Percentiles rank a stretch among this genome's conserved stretches.
phyloP scores from a whole-genome alignment of 2,888 invertebrate species.

The Heteromurus nitidus region DNA sequence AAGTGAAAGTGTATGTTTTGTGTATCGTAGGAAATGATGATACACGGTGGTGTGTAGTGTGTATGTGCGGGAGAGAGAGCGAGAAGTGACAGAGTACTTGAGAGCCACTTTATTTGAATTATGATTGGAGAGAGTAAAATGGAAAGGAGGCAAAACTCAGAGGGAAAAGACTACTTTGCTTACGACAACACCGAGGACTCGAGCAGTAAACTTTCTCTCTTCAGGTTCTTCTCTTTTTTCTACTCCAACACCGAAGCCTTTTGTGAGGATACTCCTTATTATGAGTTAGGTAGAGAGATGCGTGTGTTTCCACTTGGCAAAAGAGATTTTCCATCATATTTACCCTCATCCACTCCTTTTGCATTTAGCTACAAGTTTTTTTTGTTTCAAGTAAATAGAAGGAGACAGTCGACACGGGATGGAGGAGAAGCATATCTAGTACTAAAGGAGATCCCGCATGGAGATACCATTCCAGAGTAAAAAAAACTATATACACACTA shows the following conservation, averaged over 20 bases:
- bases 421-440: too few relatives aligned
- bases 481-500: too few relatives aligned
- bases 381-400: conserved; percentile 10
- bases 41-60: background rate
- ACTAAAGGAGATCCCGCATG: conserved; percentile 3
- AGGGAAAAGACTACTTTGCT: background rate
- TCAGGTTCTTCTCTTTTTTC: too few relatives aligned
- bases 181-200: background rate
- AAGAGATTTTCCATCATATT: conserved; percentile 30
- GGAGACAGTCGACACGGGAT: conserved; percentile 14
- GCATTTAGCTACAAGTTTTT: background rate
- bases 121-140: conserved; percentile 9
- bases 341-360: background rate
- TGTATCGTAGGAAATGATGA: too few relatives aligned
- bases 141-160: background rate
- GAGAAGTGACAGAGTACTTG: conserved; percentile 19
- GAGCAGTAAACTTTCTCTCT: conserved; percentile 8
- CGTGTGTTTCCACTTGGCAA: conserved; percentile 12
- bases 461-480: conserved; percentile 1
- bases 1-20: conserved; percentile 10
- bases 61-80: background rate
- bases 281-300: conserved; percentile 12
- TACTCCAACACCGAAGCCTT: background rate
- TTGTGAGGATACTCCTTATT: background rate
- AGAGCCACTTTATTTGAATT: conserved; percentile 36